Conservation (phyloP, 2,797 vertebrate species). For the Orestias chungarensis region DNA sequence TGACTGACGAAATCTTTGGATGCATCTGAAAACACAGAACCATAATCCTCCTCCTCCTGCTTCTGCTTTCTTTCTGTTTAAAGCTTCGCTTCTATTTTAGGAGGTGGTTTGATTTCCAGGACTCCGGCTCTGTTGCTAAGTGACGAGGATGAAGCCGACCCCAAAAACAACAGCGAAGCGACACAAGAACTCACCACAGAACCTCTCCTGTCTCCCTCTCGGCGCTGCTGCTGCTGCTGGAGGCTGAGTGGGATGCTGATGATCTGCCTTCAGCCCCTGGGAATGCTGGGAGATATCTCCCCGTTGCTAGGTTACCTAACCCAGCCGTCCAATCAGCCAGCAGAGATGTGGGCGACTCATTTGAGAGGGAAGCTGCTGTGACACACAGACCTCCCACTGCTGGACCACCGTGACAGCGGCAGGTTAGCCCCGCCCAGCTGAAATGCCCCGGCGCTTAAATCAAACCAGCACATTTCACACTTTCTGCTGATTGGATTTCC, state of each 20-base stretch:
- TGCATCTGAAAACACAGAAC: not conserved
- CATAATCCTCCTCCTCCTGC: not conserved
- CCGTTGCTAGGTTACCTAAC: slow-evolving; percentile 63
- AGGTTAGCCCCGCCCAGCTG: slow-evolving; percentile 26
- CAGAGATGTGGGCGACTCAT: slow-evolving; percentile 41
- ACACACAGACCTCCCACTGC: slow-evolving; percentile 41
- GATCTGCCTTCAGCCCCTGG: not conserved
- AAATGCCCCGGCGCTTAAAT: not conserved
- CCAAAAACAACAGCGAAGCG: no score
- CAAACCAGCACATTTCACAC: slow-evolving; percentile 10
- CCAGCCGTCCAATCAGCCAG: slow-evolving; percentile 51
- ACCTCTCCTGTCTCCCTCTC: not conserved
- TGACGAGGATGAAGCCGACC: not conserved
- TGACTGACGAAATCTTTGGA: not conserved
- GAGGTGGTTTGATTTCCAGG: slow-evolving; percentile 23
- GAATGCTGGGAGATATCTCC: slow-evolving; percentile 52
- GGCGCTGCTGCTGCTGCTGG: no score
- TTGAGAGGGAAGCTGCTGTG: slow-evolving; percentile 28
- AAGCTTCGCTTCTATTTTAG: slow-evolving; percentile 26
- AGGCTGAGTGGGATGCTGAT: not conserved
- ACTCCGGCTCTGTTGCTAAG: slow-evolving; percentile 38
- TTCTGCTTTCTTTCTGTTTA: not conserved
- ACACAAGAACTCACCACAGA: not conserved
- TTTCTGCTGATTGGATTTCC: not conserved
- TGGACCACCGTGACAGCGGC: slow-evolving; percentile 32